Percentiles rank a stretch among this genome's conserved stretches.
Conservation (phyloP, 2,888 invertebrate genomes). For the Acrocera orbiculus region DNA sequence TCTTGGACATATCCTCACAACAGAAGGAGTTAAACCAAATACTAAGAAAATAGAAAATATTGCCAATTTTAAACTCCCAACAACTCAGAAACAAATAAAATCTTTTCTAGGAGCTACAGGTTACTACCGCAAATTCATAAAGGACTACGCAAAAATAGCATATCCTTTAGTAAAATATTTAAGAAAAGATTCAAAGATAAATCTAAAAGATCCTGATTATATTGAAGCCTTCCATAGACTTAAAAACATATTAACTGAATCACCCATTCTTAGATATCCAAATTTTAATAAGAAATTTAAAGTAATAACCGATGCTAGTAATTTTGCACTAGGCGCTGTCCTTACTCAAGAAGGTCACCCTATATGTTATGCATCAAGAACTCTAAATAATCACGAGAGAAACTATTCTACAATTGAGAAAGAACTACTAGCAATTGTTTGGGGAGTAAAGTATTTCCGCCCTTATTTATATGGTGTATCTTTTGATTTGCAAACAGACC, state of each 20-base stretch:
- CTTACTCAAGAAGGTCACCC: constrained; percentile 17
- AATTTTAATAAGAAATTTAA: constrained; percentile 5
- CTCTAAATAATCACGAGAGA: constrained; percentile 13
- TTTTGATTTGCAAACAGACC: constrained; percentile 4
- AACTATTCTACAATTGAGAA: constrained; percentile 19
- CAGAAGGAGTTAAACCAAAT: constrained; percentile 14
- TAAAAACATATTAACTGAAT: constrained; percentile 1
- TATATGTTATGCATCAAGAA: constrained; percentile 18
- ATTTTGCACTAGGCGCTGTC: constrained; percentile 16
- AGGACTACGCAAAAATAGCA: constrained; percentile 1
- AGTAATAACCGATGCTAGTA: constrained; percentile 11
- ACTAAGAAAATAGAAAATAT: constrained; percentile 32
- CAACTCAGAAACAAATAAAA: constrained; percentile 2
- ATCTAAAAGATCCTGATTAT: constrained; percentile 2
- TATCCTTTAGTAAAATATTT: constrained; percentile 1
- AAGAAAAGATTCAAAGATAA: not conserved
- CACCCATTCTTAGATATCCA: constrained; percentile 2
- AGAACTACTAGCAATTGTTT: constrained; percentile 20
- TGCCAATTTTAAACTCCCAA: constrained; percentile 31
- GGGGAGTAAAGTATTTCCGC: constrained; percentile 13
- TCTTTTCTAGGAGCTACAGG: constrained; percentile 1
- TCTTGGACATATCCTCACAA: constrained; percentile 15
- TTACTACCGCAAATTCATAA: constrained; percentile 2
- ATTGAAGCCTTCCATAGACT: constrained; percentile 1
- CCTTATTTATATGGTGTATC: constrained; percentile 7